Evolutionary conservation across 2,113 vertebrate species (phyloP).

Genomic region (Alexandromys fortis): DNA sequence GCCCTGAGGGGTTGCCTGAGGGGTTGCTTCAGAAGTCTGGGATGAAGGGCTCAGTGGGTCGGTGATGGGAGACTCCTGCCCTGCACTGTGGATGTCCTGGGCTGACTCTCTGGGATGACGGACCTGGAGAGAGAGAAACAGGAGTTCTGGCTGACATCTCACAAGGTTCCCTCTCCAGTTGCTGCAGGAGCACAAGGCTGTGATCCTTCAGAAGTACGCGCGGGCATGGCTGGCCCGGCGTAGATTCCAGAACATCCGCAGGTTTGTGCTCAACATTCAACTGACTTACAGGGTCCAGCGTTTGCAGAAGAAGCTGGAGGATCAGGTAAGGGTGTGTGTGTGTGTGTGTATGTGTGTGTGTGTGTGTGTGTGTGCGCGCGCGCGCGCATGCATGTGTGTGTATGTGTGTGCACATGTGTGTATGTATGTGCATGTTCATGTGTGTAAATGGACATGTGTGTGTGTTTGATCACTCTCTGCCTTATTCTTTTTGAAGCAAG

Average conservation of each 20-base stretch:
- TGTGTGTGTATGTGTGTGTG: not conserved
- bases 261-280: conserved; percentile 96
- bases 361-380: not conserved
- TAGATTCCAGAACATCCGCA: conserved; percentile 93
- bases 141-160: not conserved
- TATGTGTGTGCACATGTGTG: not conserved
- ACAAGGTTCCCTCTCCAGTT: conserved; percentile 86
- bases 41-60: not conserved
- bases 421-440: not conserved
- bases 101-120: not conserved
- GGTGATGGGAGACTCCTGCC: not conserved
- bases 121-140: not conserved
- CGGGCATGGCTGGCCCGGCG: conserved; percentile 95
- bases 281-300: conserved; percentile 95
- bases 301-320: conserved; percentile 94
- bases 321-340: conserved; percentile 88
- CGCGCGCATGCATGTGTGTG: not conserved
- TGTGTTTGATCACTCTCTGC: not conserved
- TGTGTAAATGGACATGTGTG: not conserved
- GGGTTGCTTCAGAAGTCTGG: not conserved
- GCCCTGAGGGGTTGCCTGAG: not conserved
- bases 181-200: conserved; percentile 93
- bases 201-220: conserved; percentile 95
- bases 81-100: accelerated
- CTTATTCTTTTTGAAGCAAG: not conserved